Percentiles rank a stretch among this genome's conserved stretches.
Conservation (phyloP, 2,888 invertebrate species). For the Drosophila demipolita region DNA sequence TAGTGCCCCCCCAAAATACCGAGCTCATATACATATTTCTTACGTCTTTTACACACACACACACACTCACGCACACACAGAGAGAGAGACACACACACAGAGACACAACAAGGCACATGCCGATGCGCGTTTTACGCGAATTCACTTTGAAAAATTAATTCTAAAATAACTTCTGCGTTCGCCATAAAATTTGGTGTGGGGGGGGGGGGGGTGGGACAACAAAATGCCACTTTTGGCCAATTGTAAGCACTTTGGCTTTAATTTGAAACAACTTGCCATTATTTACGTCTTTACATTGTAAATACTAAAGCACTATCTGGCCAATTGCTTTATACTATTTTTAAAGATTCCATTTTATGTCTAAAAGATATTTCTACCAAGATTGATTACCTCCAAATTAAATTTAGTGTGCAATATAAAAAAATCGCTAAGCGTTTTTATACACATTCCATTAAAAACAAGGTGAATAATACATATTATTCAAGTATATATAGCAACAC, state of each 20-base stretch:
- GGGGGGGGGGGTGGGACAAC: not conserved
- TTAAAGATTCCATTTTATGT: not conserved
- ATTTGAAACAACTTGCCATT: not conserved
- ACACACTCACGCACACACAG: not conserved
- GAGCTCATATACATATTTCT: not conserved
- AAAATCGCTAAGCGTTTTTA: too few species aligned
- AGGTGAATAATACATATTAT: not conserved
- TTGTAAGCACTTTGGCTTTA: not conserved
- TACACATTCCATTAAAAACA: not conserved
- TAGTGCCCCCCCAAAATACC: slow-evolving; percentile 1
- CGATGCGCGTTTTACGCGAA: not conserved
- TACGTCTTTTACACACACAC: not conserved
- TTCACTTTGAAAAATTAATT: slow-evolving; percentile 9
- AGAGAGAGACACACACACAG: not conserved
- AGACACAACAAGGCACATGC: too few species aligned
- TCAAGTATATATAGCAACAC: not conserved
- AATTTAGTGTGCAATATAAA: not conserved
- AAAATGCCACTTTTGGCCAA: slow-evolving; percentile 1
- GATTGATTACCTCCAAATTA: not conserved
- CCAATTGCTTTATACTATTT: not conserved
- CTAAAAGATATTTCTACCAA: not conserved
- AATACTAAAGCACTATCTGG: not conserved
- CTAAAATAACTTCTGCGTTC: slow-evolving; percentile 1
- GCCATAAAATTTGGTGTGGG: not conserved
- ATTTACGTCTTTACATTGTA: not conserved